Base-by-base conservation (phyloP, 2,113 vertebrate genomes). In the Sylvia atricapilla region DNA sequence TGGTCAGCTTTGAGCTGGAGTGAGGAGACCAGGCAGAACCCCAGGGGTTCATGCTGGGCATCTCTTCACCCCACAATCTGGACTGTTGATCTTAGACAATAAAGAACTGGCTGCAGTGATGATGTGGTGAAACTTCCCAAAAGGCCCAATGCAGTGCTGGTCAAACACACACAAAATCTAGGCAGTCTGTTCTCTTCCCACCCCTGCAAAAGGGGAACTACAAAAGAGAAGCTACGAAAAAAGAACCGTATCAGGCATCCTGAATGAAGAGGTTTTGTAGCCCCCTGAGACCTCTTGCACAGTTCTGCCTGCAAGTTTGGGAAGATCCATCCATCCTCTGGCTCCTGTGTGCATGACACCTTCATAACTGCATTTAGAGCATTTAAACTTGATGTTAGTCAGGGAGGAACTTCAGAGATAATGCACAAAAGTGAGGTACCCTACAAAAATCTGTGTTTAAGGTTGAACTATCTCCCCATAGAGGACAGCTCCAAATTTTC, bases 291-390 rank as follows among this genome's bases (percentile, higher is more conserved):
- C 5, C 10, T 27, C 37, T 59, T 59, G 28, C 31, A 69, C 25
- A 49, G n/a, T 11, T 63, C 44, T 78, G 20, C 27, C 64, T 49
- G 28, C 35, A 72, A 62, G 44, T 25, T 75, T 1, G 1, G 56
- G n/a, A 33, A 82, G 16, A 4, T 43, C 37, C 30, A 18, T n/a
- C 52, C 84, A 37, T 31, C 28, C 27, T 27, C 74, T 43, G 46
- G 10, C 24, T 67, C 21, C 50, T 1, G 0, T 81, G 21, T 27
- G 18, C 18, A 35, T 0, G 5, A 9, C 13, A 47, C 15, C 25
- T 59, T 55, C 39, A 18, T 6, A 49, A 20, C 46, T 62, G n/a
- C 46, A 25, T 50, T 28, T 64, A 31, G 43, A 67, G 25, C 22
- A 24, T 15, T 70, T 46, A 55, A 16, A 9, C 52, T 90, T 39